Conservation (phyloP, 2,113 vertebrate species). For the Triplophysa siluroides region DNA sequence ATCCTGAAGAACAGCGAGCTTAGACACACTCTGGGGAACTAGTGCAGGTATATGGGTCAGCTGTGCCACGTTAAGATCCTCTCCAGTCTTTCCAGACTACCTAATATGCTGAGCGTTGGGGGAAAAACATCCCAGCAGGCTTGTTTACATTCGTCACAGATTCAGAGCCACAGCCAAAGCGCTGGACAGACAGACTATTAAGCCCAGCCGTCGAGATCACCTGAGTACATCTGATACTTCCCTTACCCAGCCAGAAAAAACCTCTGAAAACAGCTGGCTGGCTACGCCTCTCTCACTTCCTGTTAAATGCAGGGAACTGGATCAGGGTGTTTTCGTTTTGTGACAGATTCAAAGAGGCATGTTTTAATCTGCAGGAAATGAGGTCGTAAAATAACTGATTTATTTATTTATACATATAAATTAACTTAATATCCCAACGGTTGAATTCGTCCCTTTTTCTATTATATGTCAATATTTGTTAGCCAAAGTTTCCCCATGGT, state of each 20-base stretch:
- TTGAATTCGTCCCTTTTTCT: too few species aligned
- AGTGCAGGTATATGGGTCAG: conserved; percentile 37
- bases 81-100: conserved; percentile 4
- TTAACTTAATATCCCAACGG: too few species aligned
- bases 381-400: background rate
- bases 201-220: conserved; percentile 41
- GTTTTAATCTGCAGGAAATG: background rate
- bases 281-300: conserved; percentile 31
- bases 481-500: too few species aligned
- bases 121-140: conserved; percentile 36
- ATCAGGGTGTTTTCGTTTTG: conserved; percentile 26
- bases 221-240: conserved; percentile 44
- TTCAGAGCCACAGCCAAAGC: conserved; percentile 2
- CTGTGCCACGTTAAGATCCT: conserved; percentile 12
- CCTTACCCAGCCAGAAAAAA: conserved; percentile 25
- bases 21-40: background rate
- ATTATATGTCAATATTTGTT: too few species aligned
- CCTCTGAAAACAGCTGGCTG: conserved; percentile 37
- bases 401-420: too few species aligned
- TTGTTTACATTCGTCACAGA: conserved; percentile 42
- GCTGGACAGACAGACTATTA: conserved; percentile 31
- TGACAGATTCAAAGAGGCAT: conserved; percentile 11
- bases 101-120: conserved; percentile 21
- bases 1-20: background rate
- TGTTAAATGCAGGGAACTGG: conserved; percentile 8